A percentile compares a stretch with the other conserved stretches of the same genome.
Evolutionary conservation across 2,113 vertebrate genomes (phyloP).

Genomic region (Microcebus lehilahytsara): DNA sequence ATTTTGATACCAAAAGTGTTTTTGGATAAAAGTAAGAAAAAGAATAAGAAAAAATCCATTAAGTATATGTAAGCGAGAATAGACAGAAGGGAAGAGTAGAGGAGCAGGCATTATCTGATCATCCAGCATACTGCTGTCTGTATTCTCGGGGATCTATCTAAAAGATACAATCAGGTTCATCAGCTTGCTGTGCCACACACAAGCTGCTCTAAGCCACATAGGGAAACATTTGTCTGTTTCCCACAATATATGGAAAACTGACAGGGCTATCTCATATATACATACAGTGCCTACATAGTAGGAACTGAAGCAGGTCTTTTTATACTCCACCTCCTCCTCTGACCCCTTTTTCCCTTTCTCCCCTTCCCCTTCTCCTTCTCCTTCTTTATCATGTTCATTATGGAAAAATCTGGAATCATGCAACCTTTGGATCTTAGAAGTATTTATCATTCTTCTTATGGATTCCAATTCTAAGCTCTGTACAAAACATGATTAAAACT

Average conservation of each 20-base stretch:
- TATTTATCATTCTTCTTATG: not conserved
- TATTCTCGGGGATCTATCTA: not conserved
- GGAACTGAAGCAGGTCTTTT: not conserved
- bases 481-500: not conserved
- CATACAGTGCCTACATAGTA: not conserved
- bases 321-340: not conserved
- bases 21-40: not conserved
- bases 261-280: not conserved
- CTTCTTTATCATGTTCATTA: not conserved
- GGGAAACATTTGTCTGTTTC: not conserved
- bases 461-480: not conserved
- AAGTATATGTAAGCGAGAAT: not conserved
- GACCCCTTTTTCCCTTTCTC: too few relatives aligned
- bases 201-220: not conserved
- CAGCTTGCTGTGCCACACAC: not conserved
- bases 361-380: not conserved
- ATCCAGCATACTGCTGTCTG: not conserved
- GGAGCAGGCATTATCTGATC: not conserved
- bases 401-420: not conserved
- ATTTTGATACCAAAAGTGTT: not conserved
- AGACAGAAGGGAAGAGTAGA: not conserved
- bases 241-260: not conserved
- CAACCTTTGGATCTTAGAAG: not conserved
- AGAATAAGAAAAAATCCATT: not conserved
- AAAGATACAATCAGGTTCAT: not conserved